Percentiles rank a stretch among this genome's conserved stretches.
phyloP scores from a whole-genome alignment of 1,140 invertebrate genomes.

The Ridgeia piscesae region DNA sequence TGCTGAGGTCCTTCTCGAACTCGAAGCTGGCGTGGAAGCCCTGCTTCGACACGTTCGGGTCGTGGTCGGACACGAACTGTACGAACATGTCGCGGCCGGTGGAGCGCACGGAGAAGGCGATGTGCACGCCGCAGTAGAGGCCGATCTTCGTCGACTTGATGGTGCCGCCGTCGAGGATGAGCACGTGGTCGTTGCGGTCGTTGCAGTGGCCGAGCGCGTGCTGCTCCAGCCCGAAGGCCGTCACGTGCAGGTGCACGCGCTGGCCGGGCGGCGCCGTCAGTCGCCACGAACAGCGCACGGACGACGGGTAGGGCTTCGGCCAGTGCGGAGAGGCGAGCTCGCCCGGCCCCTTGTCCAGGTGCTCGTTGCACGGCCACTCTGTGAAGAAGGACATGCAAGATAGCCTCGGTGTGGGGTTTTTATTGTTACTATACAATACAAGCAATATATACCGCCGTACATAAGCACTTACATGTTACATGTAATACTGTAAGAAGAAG shows the following conservation, averaged over 20 bases:
- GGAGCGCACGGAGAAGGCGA: slow-evolving; percentile 17
- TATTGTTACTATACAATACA: background rate
- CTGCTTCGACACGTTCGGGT: slow-evolving; percentile 15
- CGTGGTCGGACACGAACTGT: slow-evolving; percentile 28
- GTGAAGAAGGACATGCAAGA: background rate
- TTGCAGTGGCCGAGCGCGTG: slow-evolving; percentile 30
- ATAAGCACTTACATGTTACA: too few species aligned
- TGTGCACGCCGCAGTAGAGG: slow-evolving; percentile 21
- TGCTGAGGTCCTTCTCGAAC: slow-evolving; percentile 7
- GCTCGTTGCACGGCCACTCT: slow-evolving; percentile 23
- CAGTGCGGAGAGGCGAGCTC: slow-evolving; percentile 28
- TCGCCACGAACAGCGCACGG: slow-evolving; percentile 22
- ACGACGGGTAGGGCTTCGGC: slow-evolving; percentile 21
- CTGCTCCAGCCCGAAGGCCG: slow-evolving; percentile 24
- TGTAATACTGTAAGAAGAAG: too few species aligned
- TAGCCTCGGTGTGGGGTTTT: background rate
- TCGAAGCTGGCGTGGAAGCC: slow-evolving; percentile 22
- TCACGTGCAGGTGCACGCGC: slow-evolving; percentile 15
- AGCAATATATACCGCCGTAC: too few species aligned
- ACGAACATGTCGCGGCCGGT: slow-evolving; percentile 27
- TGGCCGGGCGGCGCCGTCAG: slow-evolving; percentile 22
- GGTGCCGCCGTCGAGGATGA: slow-evolving; percentile 28
- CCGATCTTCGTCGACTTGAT: slow-evolving; percentile 24
- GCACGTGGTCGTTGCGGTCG: slow-evolving; percentile 26
- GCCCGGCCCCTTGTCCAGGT: slow-evolving; percentile 20